Percentiles rank a stretch among this genome's conserved stretches.
These are phyloP conservation scores for Saturnia pavonia DNA, from an alignment of 2,888 invertebrate genomes.

Conservation along the genomic window DNA sequence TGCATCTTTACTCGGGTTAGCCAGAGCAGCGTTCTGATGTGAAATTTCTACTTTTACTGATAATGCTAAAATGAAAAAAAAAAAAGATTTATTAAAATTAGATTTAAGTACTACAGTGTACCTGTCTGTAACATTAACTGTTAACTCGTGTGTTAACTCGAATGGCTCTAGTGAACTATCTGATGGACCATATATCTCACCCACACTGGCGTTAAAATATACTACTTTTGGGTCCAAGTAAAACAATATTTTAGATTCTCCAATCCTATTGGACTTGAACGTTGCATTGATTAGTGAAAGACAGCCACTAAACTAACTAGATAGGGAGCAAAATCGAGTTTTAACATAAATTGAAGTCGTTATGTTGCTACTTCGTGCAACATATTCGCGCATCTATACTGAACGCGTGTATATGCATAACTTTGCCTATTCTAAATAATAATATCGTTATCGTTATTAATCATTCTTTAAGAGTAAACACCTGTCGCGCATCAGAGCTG, in stretches of 20 bases:
- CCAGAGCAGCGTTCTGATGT: constrained; percentile 36
- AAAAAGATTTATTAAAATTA: background rate
- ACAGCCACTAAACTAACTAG: background rate
- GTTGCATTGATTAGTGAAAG: background rate
- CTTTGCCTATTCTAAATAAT: too few relatives aligned
- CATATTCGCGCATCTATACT: too few relatives aligned
- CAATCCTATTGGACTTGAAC: background rate
- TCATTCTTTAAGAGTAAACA: too few relatives aligned
- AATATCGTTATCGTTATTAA: too few relatives aligned
- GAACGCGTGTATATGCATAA: too few relatives aligned
- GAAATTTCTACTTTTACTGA: constrained; percentile 35
- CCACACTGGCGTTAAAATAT: background rate
- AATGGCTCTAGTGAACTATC: background rate
- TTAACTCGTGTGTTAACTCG: background rate
- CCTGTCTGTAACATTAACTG: background rate
- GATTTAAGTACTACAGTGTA: background rate
- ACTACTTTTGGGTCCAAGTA: background rate
- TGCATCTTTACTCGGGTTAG: constrained; percentile 14
- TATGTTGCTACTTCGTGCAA: too few relatives aligned
- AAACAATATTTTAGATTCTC: background rate
- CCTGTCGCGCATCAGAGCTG: too few relatives aligned
- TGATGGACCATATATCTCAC: background rate
- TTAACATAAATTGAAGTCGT: too few relatives aligned
- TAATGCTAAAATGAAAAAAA: constrained; percentile 36
- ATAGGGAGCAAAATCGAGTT: too few relatives aligned